Evolutionary conservation across 2,797 vertebrate species (phyloP).

Genomic region (Myotis planiceps): DNA sequence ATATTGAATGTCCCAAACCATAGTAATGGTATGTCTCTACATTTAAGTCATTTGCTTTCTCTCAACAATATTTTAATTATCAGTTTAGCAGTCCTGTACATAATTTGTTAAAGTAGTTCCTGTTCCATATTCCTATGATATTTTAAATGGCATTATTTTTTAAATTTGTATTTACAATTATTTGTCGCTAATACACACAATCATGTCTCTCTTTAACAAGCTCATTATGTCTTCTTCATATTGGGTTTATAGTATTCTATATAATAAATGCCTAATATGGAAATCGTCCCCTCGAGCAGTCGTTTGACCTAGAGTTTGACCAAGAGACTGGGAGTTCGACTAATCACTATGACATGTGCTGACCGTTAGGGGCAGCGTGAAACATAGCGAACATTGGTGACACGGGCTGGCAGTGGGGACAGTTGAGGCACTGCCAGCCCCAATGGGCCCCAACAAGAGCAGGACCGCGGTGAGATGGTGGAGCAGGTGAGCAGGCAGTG

Average conservation of each 20-base stretch:
- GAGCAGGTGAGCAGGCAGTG: too few relatives aligned
- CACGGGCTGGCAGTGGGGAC: too few relatives aligned
- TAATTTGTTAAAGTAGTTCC: not conserved
- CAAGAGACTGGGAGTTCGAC: too few relatives aligned
- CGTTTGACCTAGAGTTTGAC: too few relatives aligned
- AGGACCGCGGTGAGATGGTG: rapidly evolving
- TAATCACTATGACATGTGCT: too few relatives aligned
- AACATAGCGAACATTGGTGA: too few relatives aligned
- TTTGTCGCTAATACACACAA: not conserved
- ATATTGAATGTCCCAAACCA: not conserved
- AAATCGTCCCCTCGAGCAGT: not conserved
- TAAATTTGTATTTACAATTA: not conserved
- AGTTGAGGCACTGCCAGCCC: too few relatives aligned
- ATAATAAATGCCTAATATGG: not conserved
- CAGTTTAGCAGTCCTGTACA: not conserved
- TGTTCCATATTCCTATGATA: not conserved
- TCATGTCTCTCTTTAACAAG: not conserved
- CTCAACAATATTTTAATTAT: not conserved
- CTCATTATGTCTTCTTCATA: not conserved
- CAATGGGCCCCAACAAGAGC: too few relatives aligned
- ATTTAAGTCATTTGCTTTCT: not conserved
- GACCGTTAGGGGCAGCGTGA: rapidly evolving
- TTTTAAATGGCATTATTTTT: not conserved
- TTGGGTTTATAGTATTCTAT: not conserved
- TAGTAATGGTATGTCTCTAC: not conserved